Conservation (phyloP, 64 coral and sea anemone genomes). For the Actinia equina region DNA sequence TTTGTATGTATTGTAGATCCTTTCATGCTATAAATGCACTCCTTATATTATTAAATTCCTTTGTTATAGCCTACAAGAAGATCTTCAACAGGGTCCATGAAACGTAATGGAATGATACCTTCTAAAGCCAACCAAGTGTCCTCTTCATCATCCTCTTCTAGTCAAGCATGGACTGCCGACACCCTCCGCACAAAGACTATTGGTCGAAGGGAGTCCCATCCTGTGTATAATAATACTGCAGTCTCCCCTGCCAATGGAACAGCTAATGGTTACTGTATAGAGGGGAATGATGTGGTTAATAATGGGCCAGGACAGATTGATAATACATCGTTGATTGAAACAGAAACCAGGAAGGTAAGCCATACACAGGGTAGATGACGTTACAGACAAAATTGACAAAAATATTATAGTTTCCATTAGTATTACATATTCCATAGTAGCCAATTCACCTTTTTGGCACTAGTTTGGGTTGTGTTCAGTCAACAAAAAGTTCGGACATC, state of each 20-base stretch:
- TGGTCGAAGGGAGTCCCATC: constrained; percentile 66
- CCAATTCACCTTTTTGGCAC: no score
- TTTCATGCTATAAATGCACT: no score
- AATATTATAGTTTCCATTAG: no score
- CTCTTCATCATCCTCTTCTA: constrained; percentile 16
- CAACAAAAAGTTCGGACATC: no score
- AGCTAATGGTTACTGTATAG: constrained; percentile 75
- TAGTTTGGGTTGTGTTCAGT: no score
- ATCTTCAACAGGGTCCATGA: constrained; percentile 81
- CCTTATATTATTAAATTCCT: background rate
- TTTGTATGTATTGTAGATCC: no score
- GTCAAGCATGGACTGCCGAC: constrained; percentile 51
- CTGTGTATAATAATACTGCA: constrained; percentile 20
- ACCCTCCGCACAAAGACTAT: constrained; percentile 33
- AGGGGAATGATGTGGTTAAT: background rate
- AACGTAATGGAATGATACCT: constrained; percentile 73
- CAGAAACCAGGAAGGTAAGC: constrained; percentile 86
- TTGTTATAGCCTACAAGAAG: constrained; percentile 64
- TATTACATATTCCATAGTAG: no score
- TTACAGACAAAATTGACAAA: no score
- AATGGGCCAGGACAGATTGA: constrained; percentile 79
- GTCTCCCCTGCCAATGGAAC: constrained; percentile 25
- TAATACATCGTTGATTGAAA: constrained; percentile 79
- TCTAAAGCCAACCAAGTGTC: constrained; percentile 55
- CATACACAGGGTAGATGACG: background rate